Evolutionary conservation across 2,113 vertebrate genomes (phyloP).

Genomic region (Steatornis caripensis): DNA sequence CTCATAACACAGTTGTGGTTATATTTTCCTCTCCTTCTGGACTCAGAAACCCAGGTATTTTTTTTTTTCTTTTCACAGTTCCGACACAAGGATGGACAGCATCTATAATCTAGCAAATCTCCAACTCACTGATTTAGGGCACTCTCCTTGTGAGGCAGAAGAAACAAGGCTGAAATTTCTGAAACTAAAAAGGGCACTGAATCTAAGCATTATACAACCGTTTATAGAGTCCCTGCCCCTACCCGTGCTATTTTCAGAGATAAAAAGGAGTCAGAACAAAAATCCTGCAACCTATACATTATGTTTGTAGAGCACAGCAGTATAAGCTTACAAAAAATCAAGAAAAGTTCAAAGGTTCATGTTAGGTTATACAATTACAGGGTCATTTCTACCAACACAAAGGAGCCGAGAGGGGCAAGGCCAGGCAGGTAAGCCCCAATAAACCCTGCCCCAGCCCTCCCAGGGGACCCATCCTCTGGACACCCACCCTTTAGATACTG

Average conservation of each 20-base stretch:
- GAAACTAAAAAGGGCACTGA: not conserved
- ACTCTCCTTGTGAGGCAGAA: not conserved
- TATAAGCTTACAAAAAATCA: not conserved
- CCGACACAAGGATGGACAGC: not conserved
- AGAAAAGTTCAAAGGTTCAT: not conserved
- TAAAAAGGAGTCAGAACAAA: not conserved
- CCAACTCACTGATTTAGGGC: not conserved
- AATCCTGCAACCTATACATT: not conserved
- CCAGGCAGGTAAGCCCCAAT: not conserved
- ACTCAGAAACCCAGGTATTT: not conserved
- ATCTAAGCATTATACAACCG: not conserved
- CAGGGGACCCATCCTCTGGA: too few relatives aligned
- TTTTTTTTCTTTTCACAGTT: not conserved
- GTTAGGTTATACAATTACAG: not conserved
- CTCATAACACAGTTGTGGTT: not conserved
- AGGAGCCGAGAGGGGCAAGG: not conserved
- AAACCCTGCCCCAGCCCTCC: not conserved
- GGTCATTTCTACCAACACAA: not conserved
- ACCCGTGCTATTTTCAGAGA: not conserved
- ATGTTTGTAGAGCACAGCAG: not conserved
- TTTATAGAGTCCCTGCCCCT: not conserved
- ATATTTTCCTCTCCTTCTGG: not conserved
- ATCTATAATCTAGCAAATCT: not conserved
- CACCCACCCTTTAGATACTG: too few relatives aligned
- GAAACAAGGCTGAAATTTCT: not conserved